Conservation (phyloP, 1,140 invertebrate species). For the Anadara kagoshimensis region DNA sequence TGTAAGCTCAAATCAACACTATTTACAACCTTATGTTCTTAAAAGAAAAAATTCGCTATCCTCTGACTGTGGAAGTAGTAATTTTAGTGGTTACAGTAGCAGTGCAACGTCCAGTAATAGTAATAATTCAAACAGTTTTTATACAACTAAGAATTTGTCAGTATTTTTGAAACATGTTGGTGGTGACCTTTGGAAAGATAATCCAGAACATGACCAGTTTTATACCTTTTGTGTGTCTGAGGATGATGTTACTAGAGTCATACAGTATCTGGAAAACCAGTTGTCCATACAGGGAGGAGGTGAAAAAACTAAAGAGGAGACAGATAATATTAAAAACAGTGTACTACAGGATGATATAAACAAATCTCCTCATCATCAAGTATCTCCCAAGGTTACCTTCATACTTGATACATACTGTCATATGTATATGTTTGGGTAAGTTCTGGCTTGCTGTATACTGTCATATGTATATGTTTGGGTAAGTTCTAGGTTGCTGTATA, state of each 20-base stretch:
- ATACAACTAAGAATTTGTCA: too few species aligned
- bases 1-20: too few species aligned
- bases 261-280: slow-evolving; percentile 64
- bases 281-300: slow-evolving; percentile 43
- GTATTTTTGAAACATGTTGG: too few species aligned
- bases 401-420: slow-evolving; percentile 69
- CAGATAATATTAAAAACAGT: slow-evolving; percentile 46
- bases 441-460: not conserved
- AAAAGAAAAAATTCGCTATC: too few species aligned
- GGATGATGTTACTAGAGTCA: slow-evolving; percentile 63
- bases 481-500: not conserved
- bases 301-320: slow-evolving; percentile 28
- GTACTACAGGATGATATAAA: slow-evolving; percentile 23
- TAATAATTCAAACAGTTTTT: too few species aligned
- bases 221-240: slow-evolving; percentile 69
- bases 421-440: slow-evolving; percentile 67
- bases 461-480: slow-evolving; percentile 1
- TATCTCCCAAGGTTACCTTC: slow-evolving; percentile 63
- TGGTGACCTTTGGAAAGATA: slow-evolving; percentile 61
- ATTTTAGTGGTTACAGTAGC: too few species aligned
- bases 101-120: too few species aligned
- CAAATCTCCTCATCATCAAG: slow-evolving; percentile 18
- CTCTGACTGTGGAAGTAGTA: too few species aligned
- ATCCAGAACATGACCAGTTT: slow-evolving; percentile 66
- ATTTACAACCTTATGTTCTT: too few species aligned